Evolutionary conservation across 92 coral and sea anemone species (phyloP).

Genomic region (Galaxea fascicularis): DNA sequence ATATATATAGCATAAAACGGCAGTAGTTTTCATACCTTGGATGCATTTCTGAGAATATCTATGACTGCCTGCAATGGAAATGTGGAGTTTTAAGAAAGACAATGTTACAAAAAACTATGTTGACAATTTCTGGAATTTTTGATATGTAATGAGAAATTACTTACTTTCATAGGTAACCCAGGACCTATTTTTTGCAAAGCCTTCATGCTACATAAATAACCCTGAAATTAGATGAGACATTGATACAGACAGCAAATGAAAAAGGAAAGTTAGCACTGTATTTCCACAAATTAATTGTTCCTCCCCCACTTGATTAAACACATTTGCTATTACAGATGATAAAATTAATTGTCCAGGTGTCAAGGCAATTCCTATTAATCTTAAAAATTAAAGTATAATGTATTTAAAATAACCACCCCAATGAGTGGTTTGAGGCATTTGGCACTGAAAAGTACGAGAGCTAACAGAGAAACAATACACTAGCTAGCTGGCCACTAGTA

Average conservation of each 20-base stretch:
- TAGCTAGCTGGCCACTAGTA: too few relatives aligned
- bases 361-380: too few relatives aligned
- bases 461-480: too few relatives aligned
- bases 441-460: too few relatives aligned
- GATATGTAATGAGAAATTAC: neutral
- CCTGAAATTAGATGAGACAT: conserved; percentile 47
- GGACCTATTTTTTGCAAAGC: conserved; percentile 74
- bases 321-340: neutral
- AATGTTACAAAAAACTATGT: neutral
- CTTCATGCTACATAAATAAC: conserved; percentile 71
- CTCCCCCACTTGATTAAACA: neutral
- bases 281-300: too few relatives aligned
- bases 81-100: neutral
- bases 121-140: neutral
- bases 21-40: conserved; percentile 70
- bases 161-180: conserved; percentile 80
- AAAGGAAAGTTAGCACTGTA: too few relatives aligned
- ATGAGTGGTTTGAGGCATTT: too few relatives aligned
- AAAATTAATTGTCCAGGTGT: too few relatives aligned
- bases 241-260: too few relatives aligned
- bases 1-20: too few relatives aligned
- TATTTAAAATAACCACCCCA: too few relatives aligned
- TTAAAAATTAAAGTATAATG: too few relatives aligned
- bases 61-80: conserved; percentile 75
- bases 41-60: conserved; percentile 92